Evolutionary conservation across 2,113 vertebrate genomes (phyloP).

Genomic region (Ammodramus savannarum): DNA sequence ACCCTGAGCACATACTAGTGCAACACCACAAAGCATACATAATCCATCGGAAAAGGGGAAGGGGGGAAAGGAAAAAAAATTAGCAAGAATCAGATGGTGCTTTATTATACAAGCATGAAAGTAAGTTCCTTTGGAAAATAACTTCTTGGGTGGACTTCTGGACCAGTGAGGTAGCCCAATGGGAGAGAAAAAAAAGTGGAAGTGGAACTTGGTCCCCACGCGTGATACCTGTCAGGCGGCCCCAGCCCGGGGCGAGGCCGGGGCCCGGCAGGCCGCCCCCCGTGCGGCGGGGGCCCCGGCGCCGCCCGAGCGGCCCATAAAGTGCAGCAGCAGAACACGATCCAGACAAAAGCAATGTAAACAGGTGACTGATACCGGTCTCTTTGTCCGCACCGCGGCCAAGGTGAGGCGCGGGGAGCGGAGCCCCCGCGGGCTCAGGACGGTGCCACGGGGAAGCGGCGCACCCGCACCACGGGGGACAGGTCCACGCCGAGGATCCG

Average conservation of each 20-base stretch:
- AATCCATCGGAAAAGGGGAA: background rate
- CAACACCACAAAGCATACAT: conserved; percentile 63
- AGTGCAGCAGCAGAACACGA: conserved; percentile 69
- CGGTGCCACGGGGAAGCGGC: conserved; percentile 66
- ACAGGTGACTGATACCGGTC: conserved; percentile 71
- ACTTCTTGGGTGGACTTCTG: conserved; percentile 73
- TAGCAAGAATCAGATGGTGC: conserved; percentile 40
- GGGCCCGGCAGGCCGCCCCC: background rate
- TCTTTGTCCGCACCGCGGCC: background rate
- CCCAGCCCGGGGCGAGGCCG: background rate
- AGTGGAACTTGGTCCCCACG: conserved; percentile 51
- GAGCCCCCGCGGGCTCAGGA: conserved; percentile 17
- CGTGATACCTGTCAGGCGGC: background rate
- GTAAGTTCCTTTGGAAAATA: conserved; percentile 73
- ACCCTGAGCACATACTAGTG: conserved; percentile 78
- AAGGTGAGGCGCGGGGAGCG: background rate
- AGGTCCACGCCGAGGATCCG: conserved; percentile 73
- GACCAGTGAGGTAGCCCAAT: conserved; percentile 77
- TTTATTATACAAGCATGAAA: conserved; percentile 69
- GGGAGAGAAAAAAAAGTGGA: conserved; percentile 45
- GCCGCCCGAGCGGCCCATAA: conserved; percentile 49
- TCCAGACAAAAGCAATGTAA: conserved; percentile 71
- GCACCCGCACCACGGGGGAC: conserved; percentile 73
- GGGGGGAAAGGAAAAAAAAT: background rate
- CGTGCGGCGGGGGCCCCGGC: background rate